Conservation (phyloP, 1,140 invertebrate species). For the Dysdera silvatica region DNA sequence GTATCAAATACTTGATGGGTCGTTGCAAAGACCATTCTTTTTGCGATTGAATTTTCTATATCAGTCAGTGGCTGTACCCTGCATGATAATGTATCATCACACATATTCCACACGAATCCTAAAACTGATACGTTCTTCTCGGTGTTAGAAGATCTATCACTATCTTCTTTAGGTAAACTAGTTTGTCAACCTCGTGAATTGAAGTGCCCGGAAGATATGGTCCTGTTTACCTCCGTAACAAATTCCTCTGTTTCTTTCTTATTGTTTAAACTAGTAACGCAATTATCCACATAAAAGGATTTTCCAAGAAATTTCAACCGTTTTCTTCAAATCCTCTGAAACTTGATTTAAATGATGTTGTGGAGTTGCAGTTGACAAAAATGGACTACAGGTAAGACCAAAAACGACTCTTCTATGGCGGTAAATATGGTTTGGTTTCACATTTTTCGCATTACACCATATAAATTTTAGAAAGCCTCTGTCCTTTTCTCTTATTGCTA, state of each 20-base stretch:
- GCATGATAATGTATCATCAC: neutral
- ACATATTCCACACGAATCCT: neutral
- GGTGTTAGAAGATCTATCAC: neutral
- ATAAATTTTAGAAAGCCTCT: slow-evolving; percentile 9
- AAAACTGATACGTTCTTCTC: slow-evolving; percentile 4
- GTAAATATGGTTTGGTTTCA: neutral
- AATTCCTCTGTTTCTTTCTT: slow-evolving; percentile 1
- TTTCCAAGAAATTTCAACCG: neutral
- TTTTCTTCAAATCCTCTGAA: neutral
- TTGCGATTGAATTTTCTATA: neutral
- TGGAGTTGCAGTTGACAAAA: slow-evolving; percentile 2
- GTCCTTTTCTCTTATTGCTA: slow-evolving; percentile 5
- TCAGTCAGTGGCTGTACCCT: neutral
- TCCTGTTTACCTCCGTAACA: neutral
- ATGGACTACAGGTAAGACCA: slow-evolving; percentile 4
- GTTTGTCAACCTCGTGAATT: slow-evolving; percentile 5
- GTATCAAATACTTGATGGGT: slow-evolving; percentile 2
- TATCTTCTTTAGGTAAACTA: neutral
- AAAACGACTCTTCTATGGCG: slow-evolving; percentile 12
- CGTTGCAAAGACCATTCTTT: neutral
- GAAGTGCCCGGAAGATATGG: neutral
- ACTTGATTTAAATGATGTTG: neutral
- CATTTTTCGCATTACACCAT: neutral
- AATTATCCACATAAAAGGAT: slow-evolving; percentile 18
- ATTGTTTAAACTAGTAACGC: neutral